Evolutionary conservation across 2,113 vertebrate species (phyloP).

Genomic region (Bombycilla garrulus): DNA sequence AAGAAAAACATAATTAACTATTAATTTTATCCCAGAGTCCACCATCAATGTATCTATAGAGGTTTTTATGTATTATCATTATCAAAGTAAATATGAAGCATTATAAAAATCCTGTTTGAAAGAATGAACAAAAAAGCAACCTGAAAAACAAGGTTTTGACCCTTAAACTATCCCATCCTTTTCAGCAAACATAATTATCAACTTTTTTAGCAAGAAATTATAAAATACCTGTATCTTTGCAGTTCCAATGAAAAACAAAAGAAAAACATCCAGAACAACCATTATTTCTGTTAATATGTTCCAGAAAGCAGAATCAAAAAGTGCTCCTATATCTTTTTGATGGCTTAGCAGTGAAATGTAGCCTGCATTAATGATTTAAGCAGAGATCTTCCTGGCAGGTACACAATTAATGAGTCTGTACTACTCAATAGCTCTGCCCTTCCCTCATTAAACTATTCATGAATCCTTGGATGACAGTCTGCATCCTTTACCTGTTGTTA

Average conservation of each 20-base stretch:
- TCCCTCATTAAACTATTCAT: slow-evolving; percentile 86
- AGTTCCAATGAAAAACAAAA: slow-evolving; percentile 70
- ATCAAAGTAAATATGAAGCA: background rate
- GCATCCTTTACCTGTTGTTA: slow-evolving; percentile 52
- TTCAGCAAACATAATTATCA: background rate
- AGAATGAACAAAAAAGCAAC: background rate
- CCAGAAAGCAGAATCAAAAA: slow-evolving; percentile 68
- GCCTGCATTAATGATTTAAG: slow-evolving; percentile 93
- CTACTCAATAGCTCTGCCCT: slow-evolving; percentile 87
- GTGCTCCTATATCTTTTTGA: slow-evolving; percentile 58
- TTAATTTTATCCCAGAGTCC: background rate
- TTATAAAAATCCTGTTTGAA: background rate
- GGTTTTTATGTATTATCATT: background rate
- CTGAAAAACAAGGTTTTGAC: background rate
- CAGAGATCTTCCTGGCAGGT: slow-evolving; percentile 82
- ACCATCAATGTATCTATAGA: background rate
- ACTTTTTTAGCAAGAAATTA: background rate
- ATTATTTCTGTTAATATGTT: slow-evolving; percentile 59
- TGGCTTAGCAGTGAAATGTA: slow-evolving; percentile 75
- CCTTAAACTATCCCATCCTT: background rate
- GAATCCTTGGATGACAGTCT: slow-evolving; percentile 83
- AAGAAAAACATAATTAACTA: slow-evolving; percentile 28
- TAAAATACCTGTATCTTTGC: slow-evolving; percentile 77
- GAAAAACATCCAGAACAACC: slow-evolving; percentile 59
- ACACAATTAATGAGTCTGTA: slow-evolving; percentile 91